phyloP scores from a whole-genome alignment of 2,113 vertebrate genomes.

The Hippocampus mohnikei region DNA sequence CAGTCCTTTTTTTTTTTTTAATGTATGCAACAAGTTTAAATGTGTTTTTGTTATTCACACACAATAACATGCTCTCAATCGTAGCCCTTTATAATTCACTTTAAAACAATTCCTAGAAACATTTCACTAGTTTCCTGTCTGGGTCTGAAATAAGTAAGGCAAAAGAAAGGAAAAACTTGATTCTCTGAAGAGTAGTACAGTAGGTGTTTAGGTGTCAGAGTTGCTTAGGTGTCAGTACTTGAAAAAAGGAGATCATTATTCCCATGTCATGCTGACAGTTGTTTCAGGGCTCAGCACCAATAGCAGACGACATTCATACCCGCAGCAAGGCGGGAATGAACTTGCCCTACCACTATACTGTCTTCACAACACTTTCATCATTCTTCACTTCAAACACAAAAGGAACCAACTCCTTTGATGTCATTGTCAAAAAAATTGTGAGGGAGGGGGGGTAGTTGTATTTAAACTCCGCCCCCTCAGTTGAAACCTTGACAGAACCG shows the following conservation, averaged over 20 bases:
- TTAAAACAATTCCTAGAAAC: background rate
- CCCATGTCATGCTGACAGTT: constrained; percentile 71
- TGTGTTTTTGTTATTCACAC: too few species aligned
- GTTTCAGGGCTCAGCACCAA: constrained; percentile 60
- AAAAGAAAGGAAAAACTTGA: constrained; percentile 18
- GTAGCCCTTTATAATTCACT: background rate
- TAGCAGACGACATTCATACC: constrained; percentile 72
- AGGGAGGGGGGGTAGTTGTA: constrained; percentile 28
- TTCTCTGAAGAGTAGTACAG: constrained; percentile 39
- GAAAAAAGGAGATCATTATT: constrained; percentile 73
- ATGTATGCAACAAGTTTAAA: too few species aligned
- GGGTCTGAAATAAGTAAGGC: background rate
- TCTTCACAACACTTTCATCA: constrained; percentile 75
- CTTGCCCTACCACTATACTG: constrained; percentile 68
- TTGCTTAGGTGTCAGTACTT: constrained; percentile 62
- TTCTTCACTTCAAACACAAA: constrained; percentile 73
- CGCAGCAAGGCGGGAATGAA: constrained; percentile 70
- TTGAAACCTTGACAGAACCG: constrained; percentile 64
- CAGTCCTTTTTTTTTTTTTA: too few species aligned
- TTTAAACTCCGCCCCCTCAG: constrained; percentile 69
- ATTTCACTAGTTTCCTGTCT: constrained; percentile 20
- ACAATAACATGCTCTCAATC: too few species aligned
- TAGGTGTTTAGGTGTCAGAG: constrained; percentile 61
- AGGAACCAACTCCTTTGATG: constrained; percentile 75
- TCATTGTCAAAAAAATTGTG: constrained; percentile 75